phyloP scores from a whole-genome alignment of 2,797 vertebrate genomes.

The Gobionotothen gibberifrons region DNA sequence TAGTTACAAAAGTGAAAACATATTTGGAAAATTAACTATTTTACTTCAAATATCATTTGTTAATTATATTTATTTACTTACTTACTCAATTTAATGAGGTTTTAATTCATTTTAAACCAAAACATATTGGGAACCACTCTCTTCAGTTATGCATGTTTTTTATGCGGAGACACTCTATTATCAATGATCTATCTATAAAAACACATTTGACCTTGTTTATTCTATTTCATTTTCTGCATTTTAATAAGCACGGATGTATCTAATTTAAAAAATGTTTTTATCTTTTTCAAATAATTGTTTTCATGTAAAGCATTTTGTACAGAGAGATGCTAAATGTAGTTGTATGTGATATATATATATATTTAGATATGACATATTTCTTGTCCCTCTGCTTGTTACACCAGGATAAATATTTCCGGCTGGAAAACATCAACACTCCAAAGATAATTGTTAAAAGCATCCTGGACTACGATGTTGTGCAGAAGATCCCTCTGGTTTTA shows the following conservation, averaged over 20 bases:
- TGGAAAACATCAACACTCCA: slow-evolving; percentile 81
- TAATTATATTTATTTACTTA: no score
- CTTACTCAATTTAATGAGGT: no score
- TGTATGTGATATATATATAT: no score
- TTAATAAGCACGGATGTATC: background rate
- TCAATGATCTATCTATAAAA: background rate
- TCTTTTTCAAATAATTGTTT: background rate
- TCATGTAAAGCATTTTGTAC: background rate
- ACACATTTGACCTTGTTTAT: no score
- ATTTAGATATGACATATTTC: background rate
- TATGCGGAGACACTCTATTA: no score
- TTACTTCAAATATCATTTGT: no score
- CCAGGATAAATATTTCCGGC: slow-evolving; percentile 84
- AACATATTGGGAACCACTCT: no score
- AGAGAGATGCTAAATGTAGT: background rate
- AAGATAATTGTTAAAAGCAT: slow-evolving; percentile 80
- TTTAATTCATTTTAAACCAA: no score
- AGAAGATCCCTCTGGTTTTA: slow-evolving; percentile 81
- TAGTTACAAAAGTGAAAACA: no score
- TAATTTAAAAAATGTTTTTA: background rate
- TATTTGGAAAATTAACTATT: no score
- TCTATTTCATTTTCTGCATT: background rate
- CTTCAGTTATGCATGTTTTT: no score
- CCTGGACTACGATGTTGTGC: slow-evolving; percentile 82
- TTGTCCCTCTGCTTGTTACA: background rate